Conservation (phyloP, 30 jellyfish, hydroid and myxozoan genomes). For the Calvadosia cruxmelitensis region DNA sequence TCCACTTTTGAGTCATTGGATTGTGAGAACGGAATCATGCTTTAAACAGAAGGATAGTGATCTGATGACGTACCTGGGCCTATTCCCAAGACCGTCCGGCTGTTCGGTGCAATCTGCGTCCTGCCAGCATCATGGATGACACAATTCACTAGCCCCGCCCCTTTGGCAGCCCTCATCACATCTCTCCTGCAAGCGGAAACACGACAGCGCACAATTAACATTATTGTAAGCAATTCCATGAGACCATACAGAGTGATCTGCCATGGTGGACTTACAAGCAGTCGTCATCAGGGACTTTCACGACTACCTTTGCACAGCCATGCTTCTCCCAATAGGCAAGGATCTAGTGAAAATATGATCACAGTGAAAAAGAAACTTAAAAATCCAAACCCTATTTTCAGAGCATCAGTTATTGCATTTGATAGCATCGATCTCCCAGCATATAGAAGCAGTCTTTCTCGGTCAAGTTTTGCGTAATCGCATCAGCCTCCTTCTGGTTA, state of each 20-base stretch:
- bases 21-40: too few relatives aligned
- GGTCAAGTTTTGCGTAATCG: too few relatives aligned
- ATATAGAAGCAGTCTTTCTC: too few relatives aligned
- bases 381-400: too few relatives aligned
- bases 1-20: too few relatives aligned
- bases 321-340: slow-evolving; percentile 55
- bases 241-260: neutral
- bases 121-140: slow-evolving; percentile 89
- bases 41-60: too few relatives aligned
- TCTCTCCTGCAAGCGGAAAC: slow-evolving; percentile 12
- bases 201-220: too few relatives aligned
- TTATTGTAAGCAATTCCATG: neutral
- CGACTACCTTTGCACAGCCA: slow-evolving; percentile 78
- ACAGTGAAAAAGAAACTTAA: too few relatives aligned
- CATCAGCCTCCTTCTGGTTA: too few relatives aligned
- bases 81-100: slow-evolving; percentile 82
- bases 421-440: too few relatives aligned
- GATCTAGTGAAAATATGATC: slow-evolving; percentile 31
- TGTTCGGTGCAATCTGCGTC: slow-evolving; percentile 88
- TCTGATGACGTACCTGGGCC: slow-evolving; percentile 75
- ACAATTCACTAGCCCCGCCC: slow-evolving; percentile 40
- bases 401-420: too few relatives aligned
- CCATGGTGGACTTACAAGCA: slow-evolving; percentile 39
- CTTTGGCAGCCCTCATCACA: slow-evolving; percentile 44
- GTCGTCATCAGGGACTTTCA: slow-evolving; percentile 81